A percentile compares a stretch with the other conserved stretches of the same genome.
These are phyloP conservation scores for Erinaceus europaeus DNA, from an alignment of 2,113 vertebrate species.

Conservation along the genomic window DNA sequence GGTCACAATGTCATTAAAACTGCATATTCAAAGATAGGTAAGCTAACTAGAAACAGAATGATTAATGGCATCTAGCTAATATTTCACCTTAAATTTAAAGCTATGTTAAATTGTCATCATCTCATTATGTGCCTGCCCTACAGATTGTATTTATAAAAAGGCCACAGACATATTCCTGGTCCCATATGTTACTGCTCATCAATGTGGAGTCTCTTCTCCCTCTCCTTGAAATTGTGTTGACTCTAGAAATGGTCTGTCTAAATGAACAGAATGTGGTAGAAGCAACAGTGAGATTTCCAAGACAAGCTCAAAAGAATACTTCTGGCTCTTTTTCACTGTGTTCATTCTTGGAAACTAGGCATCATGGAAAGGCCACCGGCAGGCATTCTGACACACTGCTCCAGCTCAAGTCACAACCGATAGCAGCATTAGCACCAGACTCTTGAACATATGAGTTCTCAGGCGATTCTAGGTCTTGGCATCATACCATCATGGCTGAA, in stretches of 20 bases:
- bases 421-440: neutral
- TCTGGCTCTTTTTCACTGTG: neutral
- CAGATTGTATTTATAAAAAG: neutral
- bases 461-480: neutral
- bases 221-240: neutral
- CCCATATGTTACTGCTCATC: neutral
- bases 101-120: neutral
- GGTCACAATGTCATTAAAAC: neutral
- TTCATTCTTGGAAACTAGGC: neutral
- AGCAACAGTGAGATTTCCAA: neutral
- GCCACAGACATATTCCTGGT: neutral
- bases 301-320: neutral
- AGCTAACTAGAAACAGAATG: neutral
- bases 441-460: neutral
- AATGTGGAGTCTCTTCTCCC: neutral
- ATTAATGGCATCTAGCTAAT: neutral
- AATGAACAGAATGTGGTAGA: neutral
- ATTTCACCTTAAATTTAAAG: constrained; percentile 1
- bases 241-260: neutral
- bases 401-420: neutral
- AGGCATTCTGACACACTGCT: neutral
- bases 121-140: neutral
- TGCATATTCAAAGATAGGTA: neutral
- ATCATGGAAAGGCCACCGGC: neutral
- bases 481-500: neutral